A percentile compares a stretch with the other conserved stretches of the same genome.
These are phyloP conservation scores for Macaria liturata DNA, from an alignment of 2,888 invertebrate genomes.

Conservation along the genomic window DNA sequence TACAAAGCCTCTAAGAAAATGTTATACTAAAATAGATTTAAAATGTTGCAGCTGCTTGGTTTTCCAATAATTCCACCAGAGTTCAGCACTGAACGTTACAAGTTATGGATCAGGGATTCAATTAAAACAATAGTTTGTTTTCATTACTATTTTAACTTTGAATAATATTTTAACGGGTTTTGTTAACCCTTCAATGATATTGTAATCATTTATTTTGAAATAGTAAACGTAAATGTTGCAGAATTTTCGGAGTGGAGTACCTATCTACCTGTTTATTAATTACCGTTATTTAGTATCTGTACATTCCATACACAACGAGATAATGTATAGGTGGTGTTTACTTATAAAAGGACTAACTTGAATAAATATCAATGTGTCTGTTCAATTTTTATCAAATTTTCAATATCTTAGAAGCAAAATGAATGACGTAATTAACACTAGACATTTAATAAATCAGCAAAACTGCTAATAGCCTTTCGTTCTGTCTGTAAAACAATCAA, in stretches of 20 bases:
- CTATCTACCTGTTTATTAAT: too few relatives aligned
- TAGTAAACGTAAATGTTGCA: too few relatives aligned
- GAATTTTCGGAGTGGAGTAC: too few relatives aligned
- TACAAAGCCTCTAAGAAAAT: slow-evolving; percentile 4
- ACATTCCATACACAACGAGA: too few relatives aligned
- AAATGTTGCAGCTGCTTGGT: slow-evolving; percentile 9
- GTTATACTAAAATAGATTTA: slow-evolving; percentile 6
- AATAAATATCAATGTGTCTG: too few relatives aligned
- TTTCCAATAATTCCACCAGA: slow-evolving; percentile 6
- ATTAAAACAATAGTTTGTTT: slow-evolving; percentile 11
- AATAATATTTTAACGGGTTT: slow-evolving; percentile 1
- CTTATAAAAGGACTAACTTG: too few relatives aligned
- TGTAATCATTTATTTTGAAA: too few relatives aligned
- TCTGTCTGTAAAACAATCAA: slow-evolving; percentile 21
- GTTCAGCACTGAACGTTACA: slow-evolving; percentile 4
- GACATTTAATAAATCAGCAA: slow-evolving; percentile 3
- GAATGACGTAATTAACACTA: background rate
- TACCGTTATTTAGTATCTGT: too few relatives aligned
- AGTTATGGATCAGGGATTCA: slow-evolving; percentile 9
- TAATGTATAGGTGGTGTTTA: too few relatives aligned
- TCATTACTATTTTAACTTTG: slow-evolving; percentile 1
- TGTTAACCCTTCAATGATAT: background rate
- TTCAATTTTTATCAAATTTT: background rate
- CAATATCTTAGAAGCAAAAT: background rate
- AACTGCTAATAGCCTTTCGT: background rate